Conservation (phyloP, 2,888 invertebrate species). For the Eristalis arbustorum region DNA sequence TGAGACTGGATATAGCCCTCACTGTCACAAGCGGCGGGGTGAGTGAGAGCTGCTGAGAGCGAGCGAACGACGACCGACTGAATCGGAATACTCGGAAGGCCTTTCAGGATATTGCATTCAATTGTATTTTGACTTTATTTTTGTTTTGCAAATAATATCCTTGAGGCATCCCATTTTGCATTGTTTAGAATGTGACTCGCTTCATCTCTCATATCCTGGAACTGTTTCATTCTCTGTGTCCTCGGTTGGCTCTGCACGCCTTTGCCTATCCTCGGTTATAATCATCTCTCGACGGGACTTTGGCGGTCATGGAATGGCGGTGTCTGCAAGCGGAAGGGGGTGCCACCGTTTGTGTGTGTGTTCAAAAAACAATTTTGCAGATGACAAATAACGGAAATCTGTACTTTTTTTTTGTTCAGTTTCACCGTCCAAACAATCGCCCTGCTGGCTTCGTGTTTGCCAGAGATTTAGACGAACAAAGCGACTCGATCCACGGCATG, state of each 20-base stretch:
- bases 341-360: not conserved
- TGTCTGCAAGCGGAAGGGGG: not conserved
- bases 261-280: constrained; percentile 26
- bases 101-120: constrained; percentile 71
- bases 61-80: not conserved
- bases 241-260: constrained; percentile 46
- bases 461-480: constrained; percentile 63
- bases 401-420: constrained; percentile 7
- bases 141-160: constrained; percentile 70
- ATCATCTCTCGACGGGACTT: not conserved
- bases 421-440: not conserved
- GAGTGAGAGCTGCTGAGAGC: not conserved
- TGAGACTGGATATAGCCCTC: not conserved
- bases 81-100: constrained; percentile 63
- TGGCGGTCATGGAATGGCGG: no score
- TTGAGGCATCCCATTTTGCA: constrained; percentile 69
- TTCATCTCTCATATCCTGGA: not conserved
- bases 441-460: constrained; percentile 39
- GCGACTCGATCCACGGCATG: constrained; percentile 19
- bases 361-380: constrained; percentile 66
- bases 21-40: not conserved
- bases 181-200: constrained; percentile 52
- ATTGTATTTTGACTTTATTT: constrained; percentile 69
- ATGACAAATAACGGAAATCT: constrained; percentile 57
- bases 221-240: constrained; percentile 44